Percentiles rank a stretch among this genome's conserved stretches.
Evolutionary conservation across 2,113 vertebrate species (phyloP).

Genomic region (Clupea harengus): DNA sequence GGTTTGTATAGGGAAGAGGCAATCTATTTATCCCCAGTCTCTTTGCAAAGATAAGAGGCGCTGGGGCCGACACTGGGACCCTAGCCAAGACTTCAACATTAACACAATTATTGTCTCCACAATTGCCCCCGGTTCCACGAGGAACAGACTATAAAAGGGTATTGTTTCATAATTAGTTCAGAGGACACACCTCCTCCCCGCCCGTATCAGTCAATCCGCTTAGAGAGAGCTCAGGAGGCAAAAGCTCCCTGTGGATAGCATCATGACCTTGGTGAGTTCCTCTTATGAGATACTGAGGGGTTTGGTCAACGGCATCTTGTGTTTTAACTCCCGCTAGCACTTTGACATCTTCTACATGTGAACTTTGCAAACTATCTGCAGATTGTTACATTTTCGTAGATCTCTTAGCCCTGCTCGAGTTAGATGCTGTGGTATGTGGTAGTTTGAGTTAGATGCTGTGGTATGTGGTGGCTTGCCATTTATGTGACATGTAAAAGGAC

Average conservation of each 20-base stretch:
- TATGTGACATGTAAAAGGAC: background rate
- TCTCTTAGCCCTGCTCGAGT: background rate
- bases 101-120: slow-evolving; percentile 53
- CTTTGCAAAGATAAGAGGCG: slow-evolving; percentile 47
- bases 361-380: background rate
- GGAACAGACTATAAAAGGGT: slow-evolving; percentile 41
- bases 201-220: slow-evolving; percentile 17
- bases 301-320: background rate
- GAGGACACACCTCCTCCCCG: slow-evolving; percentile 19
- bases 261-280: background rate
- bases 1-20: background rate
- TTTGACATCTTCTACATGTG: background rate
- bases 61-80: slow-evolving; percentile 45
- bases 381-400: background rate
- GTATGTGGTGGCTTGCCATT: background rate
- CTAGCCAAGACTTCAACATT: slow-evolving; percentile 61
- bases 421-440: background rate
- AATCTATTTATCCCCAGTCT: slow-evolving; percentile 37
- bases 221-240: background rate
- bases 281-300: background rate
- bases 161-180: slow-evolving; percentile 47
- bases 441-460: background rate
- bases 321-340: background rate
- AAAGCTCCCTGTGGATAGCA: background rate
- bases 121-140: slow-evolving; percentile 39